phyloP scores from a whole-genome alignment of 35 echinoderm and acorn worm genomes.

The Lytechinus variegatus region DNA sequence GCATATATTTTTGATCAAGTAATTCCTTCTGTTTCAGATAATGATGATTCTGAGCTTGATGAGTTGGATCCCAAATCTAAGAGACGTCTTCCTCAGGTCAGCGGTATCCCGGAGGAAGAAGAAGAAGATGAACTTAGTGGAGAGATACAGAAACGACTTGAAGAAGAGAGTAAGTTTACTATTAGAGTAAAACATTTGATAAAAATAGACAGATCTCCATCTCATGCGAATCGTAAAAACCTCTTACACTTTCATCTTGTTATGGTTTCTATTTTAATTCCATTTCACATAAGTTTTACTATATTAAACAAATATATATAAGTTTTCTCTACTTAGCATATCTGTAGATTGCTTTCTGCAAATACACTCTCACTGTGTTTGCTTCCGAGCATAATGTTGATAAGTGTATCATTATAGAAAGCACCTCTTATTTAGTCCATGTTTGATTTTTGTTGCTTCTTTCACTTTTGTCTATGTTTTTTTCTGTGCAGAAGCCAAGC shows the following conservation, averaged over 20 bases:
- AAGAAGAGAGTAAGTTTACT: slow-evolving; percentile 80
- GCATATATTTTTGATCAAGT: too few relatives aligned
- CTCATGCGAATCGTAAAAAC: neutral
- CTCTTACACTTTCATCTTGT: neutral
- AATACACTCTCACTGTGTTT: neutral
- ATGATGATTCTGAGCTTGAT: slow-evolving; percentile 95
- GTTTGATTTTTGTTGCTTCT: neutral
- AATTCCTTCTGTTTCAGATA: slow-evolving; percentile 56
- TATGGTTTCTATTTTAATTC: neutral
- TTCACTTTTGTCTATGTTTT: neutral
- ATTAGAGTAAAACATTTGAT: neutral
- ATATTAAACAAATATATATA: neutral
- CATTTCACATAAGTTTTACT: neutral
- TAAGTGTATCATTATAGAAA: neutral
- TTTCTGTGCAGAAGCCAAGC: slow-evolving; percentile 78
- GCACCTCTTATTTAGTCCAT: neutral
- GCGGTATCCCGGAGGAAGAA: slow-evolving; percentile 79
- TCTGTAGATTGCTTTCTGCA: neutral
- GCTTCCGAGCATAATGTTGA: neutral
- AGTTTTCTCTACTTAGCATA: neutral
- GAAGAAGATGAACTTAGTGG: slow-evolving; percentile 46
- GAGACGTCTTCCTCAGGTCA: slow-evolving; percentile 59
- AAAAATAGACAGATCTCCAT: neutral
- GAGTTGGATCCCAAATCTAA: slow-evolving; percentile 70
- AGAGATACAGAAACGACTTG: slow-evolving; percentile 66